These are phyloP conservation scores for Lasioglossum baleicum DNA, from an alignment of 1,140 invertebrate genomes.

Conservation along the genomic window DNA sequence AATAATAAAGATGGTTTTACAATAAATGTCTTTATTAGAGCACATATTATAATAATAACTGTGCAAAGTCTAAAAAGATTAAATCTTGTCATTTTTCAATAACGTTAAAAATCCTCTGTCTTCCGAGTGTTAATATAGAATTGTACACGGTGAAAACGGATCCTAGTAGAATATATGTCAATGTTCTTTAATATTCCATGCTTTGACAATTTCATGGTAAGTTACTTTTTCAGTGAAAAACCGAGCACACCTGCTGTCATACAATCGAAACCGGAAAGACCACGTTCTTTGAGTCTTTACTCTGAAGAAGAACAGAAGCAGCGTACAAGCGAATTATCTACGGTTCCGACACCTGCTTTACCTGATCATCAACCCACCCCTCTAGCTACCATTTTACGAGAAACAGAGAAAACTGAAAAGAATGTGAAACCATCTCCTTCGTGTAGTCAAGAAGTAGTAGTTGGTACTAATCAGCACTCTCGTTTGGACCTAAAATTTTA, in stretches of 20 bases:
- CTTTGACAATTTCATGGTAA: slow-evolving; percentile 34
- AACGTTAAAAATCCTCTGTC: too few species aligned
- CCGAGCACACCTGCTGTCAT: neutral
- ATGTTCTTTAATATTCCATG: too few species aligned
- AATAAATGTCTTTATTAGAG: too few species aligned
- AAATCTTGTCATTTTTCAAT: too few species aligned
- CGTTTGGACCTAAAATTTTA: slow-evolving; percentile 79
- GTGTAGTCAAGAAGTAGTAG: slow-evolving; percentile 73
- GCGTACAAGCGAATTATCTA: slow-evolving; percentile 65
- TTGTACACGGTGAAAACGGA: neutral
- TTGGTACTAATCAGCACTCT: slow-evolving; percentile 62
- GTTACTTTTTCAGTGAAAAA: slow-evolving; percentile 61
- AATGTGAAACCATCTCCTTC: slow-evolving; percentile 70
- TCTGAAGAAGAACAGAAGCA: slow-evolving; percentile 73
- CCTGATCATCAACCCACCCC: slow-evolving; percentile 59
- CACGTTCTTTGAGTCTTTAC: slow-evolving; percentile 79
- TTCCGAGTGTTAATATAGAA: too few species aligned
- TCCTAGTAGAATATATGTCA: slow-evolving; percentile 20
- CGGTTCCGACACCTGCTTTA: slow-evolving; percentile 73
- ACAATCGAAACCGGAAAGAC: slow-evolving; percentile 78
- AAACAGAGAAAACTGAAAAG: slow-evolving; percentile 57
- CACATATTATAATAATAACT: too few species aligned
- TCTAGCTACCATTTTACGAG: slow-evolving; percentile 46
- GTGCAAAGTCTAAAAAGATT: too few species aligned
- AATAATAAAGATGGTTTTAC: too few species aligned